Percentiles rank a stretch among this genome's conserved stretches.
phyloP scores from a whole-genome alignment of 2,888 invertebrate species.

The Lordiphosa andalusiaca region DNA sequence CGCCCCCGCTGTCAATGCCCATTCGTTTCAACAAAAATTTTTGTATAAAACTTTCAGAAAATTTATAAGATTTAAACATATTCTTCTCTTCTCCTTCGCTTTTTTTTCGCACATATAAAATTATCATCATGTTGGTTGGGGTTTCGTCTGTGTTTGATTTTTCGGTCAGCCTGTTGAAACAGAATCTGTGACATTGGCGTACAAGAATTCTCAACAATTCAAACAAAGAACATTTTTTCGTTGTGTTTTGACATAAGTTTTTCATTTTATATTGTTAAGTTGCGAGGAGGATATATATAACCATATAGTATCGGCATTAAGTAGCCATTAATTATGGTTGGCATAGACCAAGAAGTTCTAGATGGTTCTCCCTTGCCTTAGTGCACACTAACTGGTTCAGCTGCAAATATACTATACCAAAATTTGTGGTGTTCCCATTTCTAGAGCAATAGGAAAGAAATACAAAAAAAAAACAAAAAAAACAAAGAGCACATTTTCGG shows the following conservation, averaged over 20 bases:
- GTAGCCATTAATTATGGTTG: slow-evolving; percentile 15
- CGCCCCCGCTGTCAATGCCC: too few species aligned
- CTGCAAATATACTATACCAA: slow-evolving; percentile 1
- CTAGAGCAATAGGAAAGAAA: slow-evolving; percentile 35
- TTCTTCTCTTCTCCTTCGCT: slow-evolving; percentile 18
- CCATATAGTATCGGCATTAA: slow-evolving; percentile 20
- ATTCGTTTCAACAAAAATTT: slow-evolving; percentile 12
- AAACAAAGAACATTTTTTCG: slow-evolving; percentile 27
- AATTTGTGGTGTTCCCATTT: slow-evolving; percentile 21
- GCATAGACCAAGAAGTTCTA: not conserved
- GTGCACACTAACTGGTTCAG: too few species aligned
- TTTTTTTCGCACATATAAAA: slow-evolving; percentile 59
- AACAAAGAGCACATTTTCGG: slow-evolving; percentile 28
- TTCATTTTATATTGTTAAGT: slow-evolving; percentile 2
- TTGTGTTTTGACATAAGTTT: slow-evolving; percentile 20
- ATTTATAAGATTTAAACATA: slow-evolving; percentile 27
- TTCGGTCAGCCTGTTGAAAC: slow-evolving; percentile 51
- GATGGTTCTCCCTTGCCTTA: not conserved
- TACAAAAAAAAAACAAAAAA: slow-evolving; percentile 35
- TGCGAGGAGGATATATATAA: slow-evolving; percentile 5
- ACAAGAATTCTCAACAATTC: slow-evolving; percentile 46
- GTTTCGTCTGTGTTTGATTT: slow-evolving; percentile 8
- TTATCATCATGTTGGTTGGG: slow-evolving; percentile 56
- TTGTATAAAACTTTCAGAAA: slow-evolving; percentile 28
- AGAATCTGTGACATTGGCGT: slow-evolving; percentile 70